Evolutionary conservation across 2,113 vertebrate genomes (phyloP), one percentile per base, ranked within the genome.

Genomic region (Zingel zingel): DNA sequence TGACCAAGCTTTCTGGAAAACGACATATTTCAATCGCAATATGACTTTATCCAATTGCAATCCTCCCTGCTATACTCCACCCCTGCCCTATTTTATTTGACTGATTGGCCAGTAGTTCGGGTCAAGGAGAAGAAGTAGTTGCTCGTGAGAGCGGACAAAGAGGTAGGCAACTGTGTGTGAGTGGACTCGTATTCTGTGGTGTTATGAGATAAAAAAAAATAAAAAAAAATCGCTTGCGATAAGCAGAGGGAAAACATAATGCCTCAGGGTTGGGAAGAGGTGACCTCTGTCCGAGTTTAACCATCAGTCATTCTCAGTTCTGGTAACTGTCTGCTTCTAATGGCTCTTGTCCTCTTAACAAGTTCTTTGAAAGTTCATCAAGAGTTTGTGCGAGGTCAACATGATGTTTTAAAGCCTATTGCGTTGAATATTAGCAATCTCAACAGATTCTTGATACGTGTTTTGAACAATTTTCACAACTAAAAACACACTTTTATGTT

Each of bases 21-120:
- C 67, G 70, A 77, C 72, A 87, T 68, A 70, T 93, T 91, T 82
- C 61, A 87, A 73, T 85, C 33, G 51, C 72, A 88, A 79, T 87
- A 83, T 86, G 77, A 79, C 80, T 90, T 73, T 78, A 80, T 85
- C 84, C 84, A 78, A 67, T 69, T 74, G 61, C 54, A 74, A 25
- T 77, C 51, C 50, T 73, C 48, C 76, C 50, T 65, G 25, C 81
- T 70, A 0, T 56, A 61, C 65, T 85, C 68, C 78, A 73, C 67
- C 65, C 23, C 18, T 45, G 53, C 66, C 64, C 56, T 51, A 43
- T 73, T 82, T 86, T 30, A 62, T 77, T 67, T 30, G 27, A 72
- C 15, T 63, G 19, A 79, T 78, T 48, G 43, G 54, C 18, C 56
- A 57, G 25, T 30, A 36, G 30, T 65, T 59, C 3, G 62, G 56